A percentile compares a stretch with the other conserved stretches of the same genome.
phyloP scores from a whole-genome alignment of 2,888 invertebrate genomes.

The Polyommatus icarus region DNA sequence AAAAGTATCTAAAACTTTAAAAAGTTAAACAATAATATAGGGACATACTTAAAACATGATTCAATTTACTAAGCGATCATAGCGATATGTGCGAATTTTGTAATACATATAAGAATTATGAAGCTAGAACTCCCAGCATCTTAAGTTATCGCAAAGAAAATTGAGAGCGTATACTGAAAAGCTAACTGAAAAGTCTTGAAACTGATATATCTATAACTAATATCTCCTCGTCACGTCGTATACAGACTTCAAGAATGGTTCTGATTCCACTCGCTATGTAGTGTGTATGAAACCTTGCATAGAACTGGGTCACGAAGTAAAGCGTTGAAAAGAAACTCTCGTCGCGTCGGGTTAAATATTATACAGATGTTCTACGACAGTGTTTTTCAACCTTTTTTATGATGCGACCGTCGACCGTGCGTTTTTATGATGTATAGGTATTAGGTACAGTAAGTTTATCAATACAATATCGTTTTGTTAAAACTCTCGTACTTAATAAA shows the following conservation, averaged over 20 bases:
- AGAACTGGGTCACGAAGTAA: conserved; percentile 34
- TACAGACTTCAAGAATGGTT: conserved; percentile 11
- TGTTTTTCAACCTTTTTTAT: too few species aligned
- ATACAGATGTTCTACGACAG: conserved; percentile 13
- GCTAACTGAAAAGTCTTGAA: conserved; percentile 3
- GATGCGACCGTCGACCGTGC: too few species aligned
- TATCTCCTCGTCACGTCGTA: conserved; percentile 8
- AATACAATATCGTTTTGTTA: too few species aligned
- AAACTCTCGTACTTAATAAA: too few species aligned
- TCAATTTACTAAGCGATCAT: too few species aligned
- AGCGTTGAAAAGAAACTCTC: conserved; percentile 32
- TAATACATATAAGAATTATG: too few species aligned
- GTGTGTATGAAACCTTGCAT: conserved; percentile 28
- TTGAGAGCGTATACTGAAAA: neutral
- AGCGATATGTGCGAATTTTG: too few species aligned
- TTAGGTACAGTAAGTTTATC: too few species aligned
- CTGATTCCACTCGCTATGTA: conserved; percentile 28
- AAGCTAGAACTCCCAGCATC: neutral
- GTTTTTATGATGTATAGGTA: too few species aligned
- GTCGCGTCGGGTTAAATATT: conserved; percentile 22
- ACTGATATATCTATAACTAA: conserved; percentile 8
- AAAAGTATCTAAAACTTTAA: too few species aligned
- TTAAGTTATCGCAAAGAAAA: neutral
- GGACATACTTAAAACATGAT: too few species aligned
- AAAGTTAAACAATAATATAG: too few species aligned